Evolutionary conservation across 2,113 vertebrate species (phyloP), one percentile per base, ranked within the genome.

Genomic region (Urocynchramus pylzowi): DNA sequence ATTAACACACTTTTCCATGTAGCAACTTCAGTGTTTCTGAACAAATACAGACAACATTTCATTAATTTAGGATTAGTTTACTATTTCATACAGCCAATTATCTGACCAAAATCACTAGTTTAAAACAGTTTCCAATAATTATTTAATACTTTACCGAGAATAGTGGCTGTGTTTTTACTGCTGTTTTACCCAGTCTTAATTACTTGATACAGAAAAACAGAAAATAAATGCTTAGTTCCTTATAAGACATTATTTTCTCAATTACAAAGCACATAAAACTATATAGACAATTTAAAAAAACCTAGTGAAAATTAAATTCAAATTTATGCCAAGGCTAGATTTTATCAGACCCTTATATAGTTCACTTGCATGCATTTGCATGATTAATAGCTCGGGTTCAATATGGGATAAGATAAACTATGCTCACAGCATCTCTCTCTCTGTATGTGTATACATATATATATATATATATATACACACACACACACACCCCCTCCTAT

Each of bases 381-480:
- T 26, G 24, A 77, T n/a, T 49, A 87, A 41, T 4, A 64, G 39
- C 16, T 84, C 45, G 57, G 31, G 47, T 49, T 90, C 68, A 63
- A 74, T 54, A 42, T 4, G 8, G 4, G 1, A 3, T 42, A 60
- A 53, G 23, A 79, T 33, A 69, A 86, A 53, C 17, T 23, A 26
- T n/a, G 26, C 47, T 87, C n/a, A 65, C 5, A 77, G 22, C 4
- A 52, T 13, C 44, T 45, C 24, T 23, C 24, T 28, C 11, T 41
- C 4, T 41, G 1, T 2, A 28, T 57, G 4, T 14, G 21, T 15
- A 22, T 42, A 64, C 11, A 35, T 14, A 42, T 5, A 33, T 6
- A 54, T 2, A 19, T 6, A 24, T 7, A 31, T 14, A 33, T 2
- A 42, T 1, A 30, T 1, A 24, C 8, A 33, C 7, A 56, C 13